Evolutionary conservation across 2,113 vertebrate genomes (phyloP), one percentile per base, ranked within the genome.

Genomic region (Nymphicus hollandicus): DNA sequence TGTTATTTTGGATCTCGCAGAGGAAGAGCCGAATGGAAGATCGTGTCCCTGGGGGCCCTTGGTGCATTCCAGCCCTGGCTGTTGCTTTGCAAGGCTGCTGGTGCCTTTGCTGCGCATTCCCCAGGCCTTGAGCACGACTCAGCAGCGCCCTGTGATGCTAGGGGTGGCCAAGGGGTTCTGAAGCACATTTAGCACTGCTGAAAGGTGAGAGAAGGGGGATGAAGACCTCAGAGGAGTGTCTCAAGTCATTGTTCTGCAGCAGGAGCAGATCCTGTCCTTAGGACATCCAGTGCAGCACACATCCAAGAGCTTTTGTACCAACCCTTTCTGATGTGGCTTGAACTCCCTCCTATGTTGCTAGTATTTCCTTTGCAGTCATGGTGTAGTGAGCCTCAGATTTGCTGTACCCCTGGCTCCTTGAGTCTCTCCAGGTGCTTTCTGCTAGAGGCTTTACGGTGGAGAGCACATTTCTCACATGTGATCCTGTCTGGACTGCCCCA

Each of bases 1-100:
- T 95, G 92, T 95, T 92, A 41, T 81, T 96, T 92, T 83, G 88
- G 74, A 65, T 92, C 77, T 78, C 15, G 7, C 53, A 70, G 93
- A 95, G 95, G 95, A 96, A 97, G 93, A 91, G 81, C 49, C 0
- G 20, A 80, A 92, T 94, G 87, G 89, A 96, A 96, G 85, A 88
- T 79, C 17, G 11, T 81, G 85, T 96, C 87, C 92, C 80, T 0
- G 2, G 89, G 86, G 95, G 80, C 94, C 81, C 92, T 66, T 2
- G 7, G 43, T 55, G 39, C 93, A 76, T 96, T 95, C 95, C 95
- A 74, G 70, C 84, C 31, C 86, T 0, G 5, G 63, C 65, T 85
- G 61, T 55, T 1, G 46, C 81, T 66, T 37, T 11, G 52, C 15
- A 8, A n/a, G 91, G 58, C 78, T 35, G 22, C 71, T 0, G n/a